Base-by-base conservation (phyloP, 2,888 invertebrate species). In the Diogma glabrata region DNA sequence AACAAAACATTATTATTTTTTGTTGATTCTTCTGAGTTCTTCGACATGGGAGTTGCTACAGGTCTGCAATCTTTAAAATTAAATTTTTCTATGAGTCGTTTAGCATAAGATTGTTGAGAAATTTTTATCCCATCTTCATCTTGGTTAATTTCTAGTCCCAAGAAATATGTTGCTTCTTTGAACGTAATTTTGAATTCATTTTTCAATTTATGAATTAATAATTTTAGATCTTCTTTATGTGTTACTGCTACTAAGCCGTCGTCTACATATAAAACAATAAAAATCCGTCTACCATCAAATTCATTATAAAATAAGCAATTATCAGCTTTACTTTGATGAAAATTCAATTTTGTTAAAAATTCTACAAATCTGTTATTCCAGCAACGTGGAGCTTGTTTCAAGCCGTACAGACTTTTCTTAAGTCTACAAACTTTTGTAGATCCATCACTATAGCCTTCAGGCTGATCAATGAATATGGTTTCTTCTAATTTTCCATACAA, bases 101-200 rank as follows among this genome's bases (percentile, higher is more conserved):
- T 14, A n/a, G 14, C 60, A 53, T 60, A 63, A n/a, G 55, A 51
- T 52, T 57, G 57, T 49, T 61, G 50, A 59, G 61, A 59, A 51
- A 66, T 52, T n/a, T 58, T 60, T 56, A 64, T 55, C 30, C 38
- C 55, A n/a, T 52, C 51, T 19, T 54, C 52, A 16, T 49, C 14
- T 9, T 62, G 57, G 22, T 36, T 16, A 4, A 64, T 60, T 53
- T 64, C 58, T 49, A 64, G 64, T 2, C 64, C 64, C 54, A 65
- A 53, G 51, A 63, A 63, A 12, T 20, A 60, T 55, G 58, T 61
- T 48, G 61, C 50, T 60, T 57, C 61, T 6, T 62, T 28, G 46
- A 64, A 59, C 55, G 61, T 62, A 59, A 61, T 63, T 54, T 50
- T 54, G 14, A 52, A 47, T 47, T 19, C 5, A 52, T 52, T 48